A percentile compares a stretch with the other conserved stretches of the same genome.
phyloP scores from a whole-genome alignment of 1,140 invertebrate species.

The Bombus cullumanus region DNA sequence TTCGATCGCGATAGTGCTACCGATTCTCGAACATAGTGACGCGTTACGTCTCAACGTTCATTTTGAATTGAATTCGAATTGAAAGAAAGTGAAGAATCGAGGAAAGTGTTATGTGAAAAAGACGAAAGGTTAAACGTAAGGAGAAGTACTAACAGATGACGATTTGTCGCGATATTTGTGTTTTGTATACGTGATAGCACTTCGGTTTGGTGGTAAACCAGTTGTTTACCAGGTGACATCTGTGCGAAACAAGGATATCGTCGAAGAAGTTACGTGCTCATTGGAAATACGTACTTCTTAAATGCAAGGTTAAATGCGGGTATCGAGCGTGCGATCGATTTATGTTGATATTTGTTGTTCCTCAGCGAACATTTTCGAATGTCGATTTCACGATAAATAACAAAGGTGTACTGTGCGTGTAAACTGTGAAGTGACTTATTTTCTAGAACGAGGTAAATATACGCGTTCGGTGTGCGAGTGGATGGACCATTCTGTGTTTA shows the following conservation, averaged over 20 bases:
- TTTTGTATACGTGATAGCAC: background rate
- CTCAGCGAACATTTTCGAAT: background rate
- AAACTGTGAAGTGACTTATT: slow-evolving; percentile 13
- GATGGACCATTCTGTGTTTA: slow-evolving; percentile 24
- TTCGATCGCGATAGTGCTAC: too few relatives aligned
- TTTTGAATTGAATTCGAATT: background rate
- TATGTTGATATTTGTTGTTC: background rate
- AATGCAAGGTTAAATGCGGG: background rate
- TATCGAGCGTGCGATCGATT: background rate
- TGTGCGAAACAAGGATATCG: background rate
- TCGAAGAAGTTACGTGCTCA: background rate
- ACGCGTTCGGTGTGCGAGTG: slow-evolving; percentile 23
- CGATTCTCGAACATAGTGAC: background rate
- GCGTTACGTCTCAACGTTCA: background rate
- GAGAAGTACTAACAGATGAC: background rate
- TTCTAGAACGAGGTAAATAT: background rate
- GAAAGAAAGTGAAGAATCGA: background rate
- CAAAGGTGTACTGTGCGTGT: background rate
- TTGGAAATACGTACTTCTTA: background rate
- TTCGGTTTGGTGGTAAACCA: background rate
- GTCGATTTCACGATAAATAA: background rate
- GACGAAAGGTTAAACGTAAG: background rate
- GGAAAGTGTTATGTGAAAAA: background rate
- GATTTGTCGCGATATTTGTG: background rate
- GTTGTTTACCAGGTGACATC: background rate